Evolutionary conservation across 23 tunicate genomes (phyloP), one percentile per base, ranked within the genome.

Genomic region (Trididemnum nubilum): DNA sequence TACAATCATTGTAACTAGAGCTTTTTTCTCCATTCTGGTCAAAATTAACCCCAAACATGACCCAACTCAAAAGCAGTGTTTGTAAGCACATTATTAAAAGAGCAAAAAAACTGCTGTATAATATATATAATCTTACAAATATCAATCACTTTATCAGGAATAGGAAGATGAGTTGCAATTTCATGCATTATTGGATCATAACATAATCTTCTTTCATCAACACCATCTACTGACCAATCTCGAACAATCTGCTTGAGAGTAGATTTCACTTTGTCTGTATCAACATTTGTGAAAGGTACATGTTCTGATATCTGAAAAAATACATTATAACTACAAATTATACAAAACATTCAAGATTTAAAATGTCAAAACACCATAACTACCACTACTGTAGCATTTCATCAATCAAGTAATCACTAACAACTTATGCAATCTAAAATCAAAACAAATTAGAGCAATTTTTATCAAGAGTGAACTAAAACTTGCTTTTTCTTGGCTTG

Each of bases 221-320:
- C 84, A 21, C 99, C 99, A 38, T 89, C 89, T 21, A 36, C 37
- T 66, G 96, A 90, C 99, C 99, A 95, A 79, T 95, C 99, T 32
- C 99, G 90, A n/a, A 85, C 85, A 38, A 95, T 95, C 73, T 95
- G 99, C 81, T 86, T 90, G 51, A 95, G 38, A 35, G 99, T 95
- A 0, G 99, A 91, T 52, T 84, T 85, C 32, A 95, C 96, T 73
- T 90, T 90, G 51, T 84, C 92, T 29, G 76, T 31, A 82, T 94
- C 88, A 36, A 89, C 71, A 19, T 80, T 80, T 9, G 97, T 82
- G 39, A 38, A 73, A 24, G 72, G 72, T 15, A 87, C 86, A 65
- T 73, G 86, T 28, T 76, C 81, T 4, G 72, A 31, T 49, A 76
- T 75, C 81, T 75, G 28, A 24, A 35, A 18, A 37, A 4, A 63